phyloP scores from a whole-genome alignment of 2,113 vertebrate species.

The Megaptera novaeangliae region DNA sequence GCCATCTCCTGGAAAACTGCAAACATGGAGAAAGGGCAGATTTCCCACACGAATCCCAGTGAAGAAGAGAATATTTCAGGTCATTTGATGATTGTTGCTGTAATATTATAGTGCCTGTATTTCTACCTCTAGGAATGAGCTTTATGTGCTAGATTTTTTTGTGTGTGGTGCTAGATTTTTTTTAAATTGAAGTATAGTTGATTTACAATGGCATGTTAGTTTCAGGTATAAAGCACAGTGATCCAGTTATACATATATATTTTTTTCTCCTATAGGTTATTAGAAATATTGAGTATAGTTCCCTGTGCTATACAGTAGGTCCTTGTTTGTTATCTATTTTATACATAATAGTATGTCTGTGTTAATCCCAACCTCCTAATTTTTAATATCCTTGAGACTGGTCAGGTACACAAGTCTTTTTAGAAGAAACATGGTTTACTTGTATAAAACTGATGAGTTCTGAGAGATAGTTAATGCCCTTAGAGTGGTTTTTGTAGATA shows the following conservation, averaged over 20 bases:
- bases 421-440: slow-evolving; percentile 82
- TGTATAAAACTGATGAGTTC: slow-evolving; percentile 85
- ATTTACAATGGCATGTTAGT: too few relatives aligned
- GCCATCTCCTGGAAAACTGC: slow-evolving; percentile 52
- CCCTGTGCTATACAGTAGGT: background rate
- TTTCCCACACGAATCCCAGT: fast-evolving
- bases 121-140: background rate
- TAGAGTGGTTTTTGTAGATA: slow-evolving; percentile 83
- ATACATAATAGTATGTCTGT: background rate
- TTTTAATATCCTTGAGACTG: background rate
- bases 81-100: background rate
- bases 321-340: background rate
- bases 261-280: too few relatives aligned
- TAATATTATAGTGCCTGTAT: background rate
- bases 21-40: background rate
- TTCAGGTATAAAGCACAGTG: background rate
- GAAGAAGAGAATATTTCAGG: background rate
- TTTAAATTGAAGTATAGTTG: background rate
- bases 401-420: background rate
- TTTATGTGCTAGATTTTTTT: background rate
- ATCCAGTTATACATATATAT: background rate
- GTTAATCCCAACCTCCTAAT: background rate
- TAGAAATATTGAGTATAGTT: background rate
- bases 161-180: too few relatives aligned
- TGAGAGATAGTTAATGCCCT: slow-evolving; percentile 82